Percentiles rank a stretch among this genome's conserved stretches.
phyloP scores from a whole-genome alignment of 2,888 invertebrate genomes.

The Oeneis ivallda region DNA sequence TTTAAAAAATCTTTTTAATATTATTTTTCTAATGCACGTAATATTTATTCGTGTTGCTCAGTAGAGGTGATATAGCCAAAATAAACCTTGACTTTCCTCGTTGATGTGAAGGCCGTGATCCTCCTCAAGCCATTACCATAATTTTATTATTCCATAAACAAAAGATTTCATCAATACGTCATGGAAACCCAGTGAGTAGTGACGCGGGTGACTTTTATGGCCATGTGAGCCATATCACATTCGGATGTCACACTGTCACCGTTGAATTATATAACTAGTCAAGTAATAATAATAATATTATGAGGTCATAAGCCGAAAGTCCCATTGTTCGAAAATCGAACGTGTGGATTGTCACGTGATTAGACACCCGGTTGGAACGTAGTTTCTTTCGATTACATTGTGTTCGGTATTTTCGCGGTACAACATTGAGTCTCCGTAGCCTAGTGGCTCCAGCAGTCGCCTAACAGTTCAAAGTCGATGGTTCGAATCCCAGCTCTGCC shows the following conservation, averaged over 20 bases:
- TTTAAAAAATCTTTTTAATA: too few relatives aligned
- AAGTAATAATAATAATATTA: too few relatives aligned
- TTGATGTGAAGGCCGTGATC: background rate
- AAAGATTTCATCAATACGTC: background rate
- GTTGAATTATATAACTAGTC: background rate
- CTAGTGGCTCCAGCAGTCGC: too few relatives aligned
- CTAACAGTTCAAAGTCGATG: too few relatives aligned
- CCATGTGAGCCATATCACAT: background rate
- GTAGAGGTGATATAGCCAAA: background rate
- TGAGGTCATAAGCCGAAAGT: background rate
- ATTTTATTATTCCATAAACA: too few relatives aligned
- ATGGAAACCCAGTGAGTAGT: conserved; percentile 1
- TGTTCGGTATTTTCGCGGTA: too few relatives aligned
- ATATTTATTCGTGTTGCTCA: background rate
- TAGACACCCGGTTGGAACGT: too few relatives aligned
- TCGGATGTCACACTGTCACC: background rate
- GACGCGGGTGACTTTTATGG: background rate
- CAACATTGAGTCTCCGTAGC: too few relatives aligned
- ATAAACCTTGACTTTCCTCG: conserved; percentile 12
- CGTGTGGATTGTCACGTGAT: too few relatives aligned
- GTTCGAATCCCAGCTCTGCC: too few relatives aligned
- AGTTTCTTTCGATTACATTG: too few relatives aligned
- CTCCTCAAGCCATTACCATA: background rate
- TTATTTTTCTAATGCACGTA: background rate
- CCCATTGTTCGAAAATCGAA: too few relatives aligned